These are phyloP conservation scores for Todiramphus saurophagus DNA, from an alignment of 2,113 vertebrate genomes.

Conservation along the genomic window DNA sequence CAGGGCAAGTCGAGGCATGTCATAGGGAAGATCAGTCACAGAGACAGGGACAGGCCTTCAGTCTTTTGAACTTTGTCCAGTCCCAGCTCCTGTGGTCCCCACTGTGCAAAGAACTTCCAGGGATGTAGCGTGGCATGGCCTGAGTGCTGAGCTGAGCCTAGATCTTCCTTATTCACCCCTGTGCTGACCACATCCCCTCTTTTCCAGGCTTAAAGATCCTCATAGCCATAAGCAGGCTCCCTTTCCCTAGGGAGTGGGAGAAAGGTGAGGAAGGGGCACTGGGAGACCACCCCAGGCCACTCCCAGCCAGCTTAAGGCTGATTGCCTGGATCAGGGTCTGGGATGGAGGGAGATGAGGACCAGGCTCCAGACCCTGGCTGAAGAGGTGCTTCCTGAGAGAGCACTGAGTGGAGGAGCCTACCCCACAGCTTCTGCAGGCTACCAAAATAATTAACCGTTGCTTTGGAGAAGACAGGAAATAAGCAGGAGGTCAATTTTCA, in stretches of 20 bases:
- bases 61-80: not conserved
- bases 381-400: not conserved
- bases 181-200: not conserved
- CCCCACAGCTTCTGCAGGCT: not conserved
- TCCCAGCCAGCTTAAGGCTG: not conserved
- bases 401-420: not conserved
- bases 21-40: not conserved
- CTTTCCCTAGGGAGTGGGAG: not conserved
- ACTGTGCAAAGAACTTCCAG: not conserved
- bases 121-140: too few relatives aligned
- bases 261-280: not conserved
- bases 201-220: not conserved
- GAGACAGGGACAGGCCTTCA: not conserved
- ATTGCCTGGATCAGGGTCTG: not conserved
- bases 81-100: not conserved
- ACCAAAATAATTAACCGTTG: not conserved
- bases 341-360: not conserved
- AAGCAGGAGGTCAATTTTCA: constrained; percentile 47
- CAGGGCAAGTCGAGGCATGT: not conserved
- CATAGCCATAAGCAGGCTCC: not conserved
- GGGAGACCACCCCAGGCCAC: not conserved
- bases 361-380: not conserved
- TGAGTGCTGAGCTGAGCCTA: not conserved
- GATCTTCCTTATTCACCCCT: not conserved
- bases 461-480: constrained; percentile 13